phyloP scores from a whole-genome alignment of 2,888 invertebrate species.

The Aproaerema taeniolella region DNA sequence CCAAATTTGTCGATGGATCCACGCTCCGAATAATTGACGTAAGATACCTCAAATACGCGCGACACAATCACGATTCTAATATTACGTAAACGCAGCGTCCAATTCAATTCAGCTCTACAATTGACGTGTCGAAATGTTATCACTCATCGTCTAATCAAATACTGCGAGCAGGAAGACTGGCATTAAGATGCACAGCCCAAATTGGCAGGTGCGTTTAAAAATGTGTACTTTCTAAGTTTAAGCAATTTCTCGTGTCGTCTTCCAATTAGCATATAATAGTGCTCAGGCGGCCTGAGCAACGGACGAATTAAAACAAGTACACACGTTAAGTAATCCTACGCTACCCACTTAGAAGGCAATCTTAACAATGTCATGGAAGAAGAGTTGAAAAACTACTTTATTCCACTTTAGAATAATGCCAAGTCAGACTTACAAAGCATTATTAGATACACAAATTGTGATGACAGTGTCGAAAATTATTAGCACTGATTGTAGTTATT shows the following conservation, averaged over 20 bases:
- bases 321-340: conserved; percentile 44
- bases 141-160: background rate
- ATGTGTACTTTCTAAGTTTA: conserved; percentile 34
- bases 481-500: too few species aligned
- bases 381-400: too few species aligned
- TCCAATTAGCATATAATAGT: conserved; percentile 60
- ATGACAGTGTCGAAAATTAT: too few species aligned
- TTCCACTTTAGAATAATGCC: too few species aligned
- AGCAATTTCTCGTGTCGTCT: conserved; percentile 52
- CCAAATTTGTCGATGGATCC: conserved; percentile 27
- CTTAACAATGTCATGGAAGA: conserved; percentile 16
- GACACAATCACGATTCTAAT: conserved; percentile 7
- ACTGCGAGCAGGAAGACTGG: conserved; percentile 13
- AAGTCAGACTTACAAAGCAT: too few species aligned
- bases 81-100: conserved; percentile 33
- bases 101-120: conserved; percentile 22
- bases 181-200: conserved; percentile 18
- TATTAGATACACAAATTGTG: too few species aligned
- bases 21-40: conserved; percentile 31
- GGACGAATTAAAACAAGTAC: conserved; percentile 49
- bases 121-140: conserved; percentile 15
- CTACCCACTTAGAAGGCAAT: conserved; percentile 26
- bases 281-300: conserved; percentile 35
- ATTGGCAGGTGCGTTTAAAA: conserved; percentile 17
- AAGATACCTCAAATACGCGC: conserved; percentile 23